Evolutionary conservation across 2,797 vertebrate genomes (phyloP).

Genomic region (Fistularia tabacaria): DNA sequence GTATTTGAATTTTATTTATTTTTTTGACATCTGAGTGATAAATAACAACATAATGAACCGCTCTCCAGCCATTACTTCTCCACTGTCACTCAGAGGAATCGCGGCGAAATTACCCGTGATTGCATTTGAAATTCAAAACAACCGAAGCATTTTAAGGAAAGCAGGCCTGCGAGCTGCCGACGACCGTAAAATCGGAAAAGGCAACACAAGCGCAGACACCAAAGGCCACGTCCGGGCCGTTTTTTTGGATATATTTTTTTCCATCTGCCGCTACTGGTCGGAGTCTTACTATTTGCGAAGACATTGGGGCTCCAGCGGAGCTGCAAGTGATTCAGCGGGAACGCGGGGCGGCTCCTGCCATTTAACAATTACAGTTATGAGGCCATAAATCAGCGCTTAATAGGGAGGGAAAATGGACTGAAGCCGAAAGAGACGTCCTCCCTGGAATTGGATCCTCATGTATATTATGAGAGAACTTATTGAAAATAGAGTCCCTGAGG

Average conservation of each 20-base stretch:
- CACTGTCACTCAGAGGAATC: slow-evolving; percentile 71
- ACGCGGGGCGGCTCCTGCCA: slow-evolving; percentile 63
- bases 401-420: slow-evolving; percentile 45
- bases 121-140: slow-evolving; percentile 79
- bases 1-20: slow-evolving; percentile 18
- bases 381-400: slow-evolving; percentile 74
- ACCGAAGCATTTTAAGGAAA: slow-evolving; percentile 48
- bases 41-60: slow-evolving; percentile 43
- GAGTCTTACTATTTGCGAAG: not conserved
- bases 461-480: slow-evolving; percentile 31
- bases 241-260: too few species aligned
- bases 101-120: slow-evolving; percentile 67
- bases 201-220: too few species aligned
- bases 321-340: slow-evolving; percentile 68
- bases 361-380: slow-evolving; percentile 72
- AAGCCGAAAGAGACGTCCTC: slow-evolving; percentile 34
- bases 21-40: too few species aligned
- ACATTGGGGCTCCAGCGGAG: slow-evolving; percentile 54
- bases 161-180: slow-evolving; percentile 32
- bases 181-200: slow-evolving; percentile 12
- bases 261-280: too few species aligned
- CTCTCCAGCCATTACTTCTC: slow-evolving; percentile 47
- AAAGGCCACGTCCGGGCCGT: too few species aligned
- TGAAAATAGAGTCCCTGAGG: not conserved
- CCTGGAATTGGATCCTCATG: slow-evolving; percentile 33